These are phyloP conservation scores for Macquaria australasica DNA, from an alignment of 2,113 vertebrate genomes.

Conservation along the genomic window DNA sequence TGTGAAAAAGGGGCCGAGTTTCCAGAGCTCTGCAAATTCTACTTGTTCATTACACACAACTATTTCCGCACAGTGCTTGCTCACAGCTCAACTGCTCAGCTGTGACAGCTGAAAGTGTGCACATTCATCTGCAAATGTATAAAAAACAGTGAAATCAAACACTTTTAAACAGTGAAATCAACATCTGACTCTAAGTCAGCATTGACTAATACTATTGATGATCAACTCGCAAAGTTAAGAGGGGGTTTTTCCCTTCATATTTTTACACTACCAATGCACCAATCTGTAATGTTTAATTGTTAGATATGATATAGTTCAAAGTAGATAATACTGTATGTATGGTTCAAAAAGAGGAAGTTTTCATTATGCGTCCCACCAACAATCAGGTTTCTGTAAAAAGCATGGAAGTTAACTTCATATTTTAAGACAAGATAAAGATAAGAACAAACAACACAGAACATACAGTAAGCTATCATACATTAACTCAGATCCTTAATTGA, in stretches of 20 bases:
- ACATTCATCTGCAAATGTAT: not conserved
- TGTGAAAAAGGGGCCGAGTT: not conserved
- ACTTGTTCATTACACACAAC: not conserved
- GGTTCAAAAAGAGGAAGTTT: not conserved
- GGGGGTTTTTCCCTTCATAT: not conserved
- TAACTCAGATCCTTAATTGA: not conserved
- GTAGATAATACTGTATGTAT: not conserved
- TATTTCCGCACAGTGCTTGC: not conserved
- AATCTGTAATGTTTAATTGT: no score
- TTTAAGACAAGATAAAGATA: not conserved
- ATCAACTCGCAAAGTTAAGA: not conserved
- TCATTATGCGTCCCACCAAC: not conserved
- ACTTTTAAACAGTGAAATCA: no score
- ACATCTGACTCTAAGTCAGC: not conserved
- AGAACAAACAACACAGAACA: not conserved
- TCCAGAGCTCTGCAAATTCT: not conserved
- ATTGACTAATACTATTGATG: not conserved
- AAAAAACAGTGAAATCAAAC: constrained; percentile 8
- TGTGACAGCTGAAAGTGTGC: not conserved
- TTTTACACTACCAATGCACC: no score
- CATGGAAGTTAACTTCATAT: not conserved
- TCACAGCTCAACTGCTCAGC: not conserved
- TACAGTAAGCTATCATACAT: not conserved
- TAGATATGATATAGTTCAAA: not conserved
- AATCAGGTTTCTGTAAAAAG: not conserved